Evolutionary conservation across 1,140 invertebrate genomes (phyloP).

Genomic region (Harlomillsia oculata): DNA sequence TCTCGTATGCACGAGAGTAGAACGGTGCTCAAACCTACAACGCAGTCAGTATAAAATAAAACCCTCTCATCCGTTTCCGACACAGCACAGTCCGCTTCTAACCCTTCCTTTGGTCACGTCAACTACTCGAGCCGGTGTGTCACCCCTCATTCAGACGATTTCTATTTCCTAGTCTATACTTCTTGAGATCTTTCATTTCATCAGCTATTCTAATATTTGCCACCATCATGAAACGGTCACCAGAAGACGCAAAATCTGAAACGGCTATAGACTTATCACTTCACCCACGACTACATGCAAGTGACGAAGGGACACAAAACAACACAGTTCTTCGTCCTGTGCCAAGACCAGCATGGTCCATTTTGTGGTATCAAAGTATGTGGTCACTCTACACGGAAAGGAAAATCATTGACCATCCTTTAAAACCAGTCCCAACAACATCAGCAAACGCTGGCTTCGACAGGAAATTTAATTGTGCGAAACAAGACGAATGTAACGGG

Average conservation of each 20-base stretch:
- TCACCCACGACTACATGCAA: not conserved
- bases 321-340: conserved; percentile 20
- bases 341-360: conserved; percentile 33
- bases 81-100: conserved; percentile 11
- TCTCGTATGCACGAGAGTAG: too few species aligned
- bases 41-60: not conserved
- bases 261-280: conserved; percentile 23
- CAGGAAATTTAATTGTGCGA: too few species aligned
- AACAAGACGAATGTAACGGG: too few species aligned
- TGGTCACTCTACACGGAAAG: conserved; percentile 13
- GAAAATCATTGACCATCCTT: too few species aligned
- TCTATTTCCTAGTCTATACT: too few species aligned
- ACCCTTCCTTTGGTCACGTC: not conserved
- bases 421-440: not conserved
- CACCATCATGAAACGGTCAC: too few species aligned
- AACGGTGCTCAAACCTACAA: not conserved
- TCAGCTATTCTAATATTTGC: too few species aligned
- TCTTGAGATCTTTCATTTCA: too few species aligned
- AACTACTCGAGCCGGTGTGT: not conserved
- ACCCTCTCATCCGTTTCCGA: not conserved
- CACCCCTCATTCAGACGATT: too few species aligned
- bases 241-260: too few species aligned
- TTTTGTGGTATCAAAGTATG: conserved; percentile 31
- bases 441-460: too few species aligned
- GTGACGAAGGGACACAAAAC: not conserved